A percentile compares a stretch with the other conserved stretches of the same genome.
Conservation (phyloP, 1,140 invertebrate genomes). For the Pseudachorutes palmiensis region DNA sequence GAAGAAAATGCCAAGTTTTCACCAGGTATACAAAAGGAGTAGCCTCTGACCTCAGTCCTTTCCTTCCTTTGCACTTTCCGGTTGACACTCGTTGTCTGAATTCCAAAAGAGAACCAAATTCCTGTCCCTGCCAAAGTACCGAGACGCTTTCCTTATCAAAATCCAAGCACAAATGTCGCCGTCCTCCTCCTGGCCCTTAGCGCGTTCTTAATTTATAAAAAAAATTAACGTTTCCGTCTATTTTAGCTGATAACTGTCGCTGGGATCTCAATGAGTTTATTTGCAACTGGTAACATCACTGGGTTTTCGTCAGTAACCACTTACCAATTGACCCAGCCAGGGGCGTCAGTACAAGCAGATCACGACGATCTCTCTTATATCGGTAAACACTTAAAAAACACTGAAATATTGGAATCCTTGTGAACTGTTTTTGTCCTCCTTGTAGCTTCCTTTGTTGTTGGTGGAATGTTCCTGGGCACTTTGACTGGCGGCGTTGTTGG, state of each 20-base stretch:
- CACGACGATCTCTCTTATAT: constrained; percentile 16
- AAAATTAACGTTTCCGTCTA: background rate
- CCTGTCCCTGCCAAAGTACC: background rate
- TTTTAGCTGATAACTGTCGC: constrained; percentile 8
- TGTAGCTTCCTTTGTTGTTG: constrained; percentile 1
- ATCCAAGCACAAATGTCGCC: too few species aligned
- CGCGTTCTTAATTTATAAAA: background rate
- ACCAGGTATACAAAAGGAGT: constrained; percentile 2
- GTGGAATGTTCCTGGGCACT: constrained; percentile 6
- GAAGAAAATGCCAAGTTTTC: background rate
- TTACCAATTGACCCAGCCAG: background rate
- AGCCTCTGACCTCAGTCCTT: background rate
- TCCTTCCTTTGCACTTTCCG: background rate
- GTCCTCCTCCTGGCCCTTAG: too few species aligned
- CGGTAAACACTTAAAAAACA: constrained; percentile 6
- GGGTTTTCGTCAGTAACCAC: constrained; percentile 16
- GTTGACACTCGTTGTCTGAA: background rate
- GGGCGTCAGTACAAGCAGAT: constrained; percentile 1
- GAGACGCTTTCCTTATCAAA: background rate
- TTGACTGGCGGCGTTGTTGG: background rate
- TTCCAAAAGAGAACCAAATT: background rate
- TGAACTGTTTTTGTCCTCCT: background rate
- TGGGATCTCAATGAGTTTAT: constrained; percentile 3
- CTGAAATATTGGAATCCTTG: background rate
- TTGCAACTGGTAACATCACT: constrained; percentile 14